Conservation (phyloP, 2,113 vertebrate species). For the Mionectes macconnelli region DNA sequence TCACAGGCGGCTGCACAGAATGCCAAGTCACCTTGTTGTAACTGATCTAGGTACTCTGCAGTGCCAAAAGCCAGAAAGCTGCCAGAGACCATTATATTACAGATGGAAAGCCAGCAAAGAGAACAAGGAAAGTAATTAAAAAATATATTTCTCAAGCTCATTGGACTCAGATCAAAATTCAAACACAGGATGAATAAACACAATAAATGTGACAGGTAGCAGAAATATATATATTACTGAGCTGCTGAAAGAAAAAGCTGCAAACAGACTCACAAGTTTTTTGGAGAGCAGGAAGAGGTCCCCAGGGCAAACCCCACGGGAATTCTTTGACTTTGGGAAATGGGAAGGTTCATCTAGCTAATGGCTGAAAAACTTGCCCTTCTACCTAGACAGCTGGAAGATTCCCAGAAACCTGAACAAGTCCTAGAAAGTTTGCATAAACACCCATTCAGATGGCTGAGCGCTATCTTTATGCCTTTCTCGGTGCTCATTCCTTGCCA, state of each 20-base stretch:
- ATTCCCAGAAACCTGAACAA: slow-evolving; percentile 7
- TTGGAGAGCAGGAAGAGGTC: background rate
- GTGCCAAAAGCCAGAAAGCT: slow-evolving; percentile 32
- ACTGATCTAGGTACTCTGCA: background rate
- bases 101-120: background rate
- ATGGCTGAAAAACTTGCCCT: slow-evolving; percentile 41
- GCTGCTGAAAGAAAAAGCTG: slow-evolving; percentile 14
- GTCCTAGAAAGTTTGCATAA: slow-evolving; percentile 4
- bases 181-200: background rate
- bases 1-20: slow-evolving; percentile 30
- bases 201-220: background rate
- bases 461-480: background rate
- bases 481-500: background rate
- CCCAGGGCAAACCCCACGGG: background rate
- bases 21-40: slow-evolving; percentile 26
- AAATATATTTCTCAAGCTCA: background rate
- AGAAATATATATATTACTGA: background rate
- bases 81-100: background rate
- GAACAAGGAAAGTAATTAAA: slow-evolving; percentile 11
- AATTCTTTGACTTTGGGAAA: slow-evolving; percentile 12
- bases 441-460: background rate
- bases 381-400: slow-evolving; percentile 50
- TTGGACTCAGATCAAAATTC: background rate
- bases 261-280: background rate
- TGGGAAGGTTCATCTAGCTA: background rate